These are phyloP conservation scores for Cassiopea andromeda DNA, from an alignment of 30 jellyfish, hydroid and myxozoan species.

Conservation along the genomic window DNA sequence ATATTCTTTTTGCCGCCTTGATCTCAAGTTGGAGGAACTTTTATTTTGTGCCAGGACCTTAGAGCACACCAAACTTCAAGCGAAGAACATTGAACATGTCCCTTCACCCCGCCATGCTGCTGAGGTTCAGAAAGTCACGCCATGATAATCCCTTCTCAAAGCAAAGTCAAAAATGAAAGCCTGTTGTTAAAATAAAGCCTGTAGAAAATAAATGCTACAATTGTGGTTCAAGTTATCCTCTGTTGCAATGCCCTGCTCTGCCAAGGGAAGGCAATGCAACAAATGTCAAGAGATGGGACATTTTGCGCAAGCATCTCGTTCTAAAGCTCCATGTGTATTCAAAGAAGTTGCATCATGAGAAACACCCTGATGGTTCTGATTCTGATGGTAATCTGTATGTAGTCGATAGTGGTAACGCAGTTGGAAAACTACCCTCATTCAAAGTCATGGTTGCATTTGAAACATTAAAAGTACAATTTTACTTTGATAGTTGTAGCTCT, in stretches of 20 bases:
- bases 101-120: not conserved
- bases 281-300: constrained; percentile 19
- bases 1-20: not conserved
- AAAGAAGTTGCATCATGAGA: not conserved
- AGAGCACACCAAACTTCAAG: not conserved
- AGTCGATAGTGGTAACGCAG: not conserved
- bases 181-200: not conserved
- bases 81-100: not conserved
- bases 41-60: not conserved
- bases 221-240: constrained; percentile 47
- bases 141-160: not conserved
- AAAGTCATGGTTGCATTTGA: not conserved
- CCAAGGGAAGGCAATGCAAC: constrained; percentile 33
- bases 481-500: not conserved
- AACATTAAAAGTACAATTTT: not conserved
- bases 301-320: constrained; percentile 9
- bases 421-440: not conserved
- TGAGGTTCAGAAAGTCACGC: not conserved
- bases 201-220: constrained; percentile 10
- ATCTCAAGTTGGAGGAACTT: not conserved
- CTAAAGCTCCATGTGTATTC: not conserved
- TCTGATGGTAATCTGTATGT: not conserved
- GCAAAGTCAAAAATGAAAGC: not conserved
- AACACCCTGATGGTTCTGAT: not conserved
- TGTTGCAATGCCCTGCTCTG: constrained; percentile 31